Conservation (phyloP, 2,888 invertebrate genomes). For the Yponomeuta cagnagella region DNA sequence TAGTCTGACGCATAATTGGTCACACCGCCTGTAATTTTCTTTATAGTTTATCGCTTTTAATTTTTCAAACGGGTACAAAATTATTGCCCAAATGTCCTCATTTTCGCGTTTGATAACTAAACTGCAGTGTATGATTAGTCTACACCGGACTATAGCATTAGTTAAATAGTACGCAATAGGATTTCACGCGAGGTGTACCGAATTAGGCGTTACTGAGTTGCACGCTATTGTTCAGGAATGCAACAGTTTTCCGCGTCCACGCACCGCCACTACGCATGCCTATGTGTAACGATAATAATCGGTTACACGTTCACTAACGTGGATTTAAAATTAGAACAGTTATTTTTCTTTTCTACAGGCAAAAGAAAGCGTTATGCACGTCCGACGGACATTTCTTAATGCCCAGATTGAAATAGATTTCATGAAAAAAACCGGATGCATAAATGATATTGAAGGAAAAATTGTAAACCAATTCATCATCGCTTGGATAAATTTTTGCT, state of each 20-base stretch:
- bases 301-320: constrained; percentile 2
- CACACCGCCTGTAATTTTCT: background rate
- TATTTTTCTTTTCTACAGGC: background rate
- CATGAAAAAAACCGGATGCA: background rate
- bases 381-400: background rate
- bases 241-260: constrained; percentile 15
- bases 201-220: constrained; percentile 2
- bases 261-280: constrained; percentile 5
- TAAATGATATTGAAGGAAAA: background rate
- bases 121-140: constrained; percentile 9
- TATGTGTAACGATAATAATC: constrained; percentile 12
- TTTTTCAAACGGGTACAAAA: background rate
- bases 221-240: constrained; percentile 13
- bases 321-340: constrained; percentile 7
- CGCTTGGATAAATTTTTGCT: background rate
- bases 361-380: background rate
- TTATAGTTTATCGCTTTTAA: background rate
- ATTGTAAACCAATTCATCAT: background rate
- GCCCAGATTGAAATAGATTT: background rate
- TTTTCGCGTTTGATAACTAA: background rate
- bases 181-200: constrained; percentile 8
- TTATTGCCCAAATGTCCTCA: background rate
- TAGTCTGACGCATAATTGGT: background rate
- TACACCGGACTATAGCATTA: constrained; percentile 3
- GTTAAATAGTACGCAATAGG: background rate